Evolutionary conservation across 1,140 invertebrate species (phyloP).

Genomic region (Bombus waltoni): DNA sequence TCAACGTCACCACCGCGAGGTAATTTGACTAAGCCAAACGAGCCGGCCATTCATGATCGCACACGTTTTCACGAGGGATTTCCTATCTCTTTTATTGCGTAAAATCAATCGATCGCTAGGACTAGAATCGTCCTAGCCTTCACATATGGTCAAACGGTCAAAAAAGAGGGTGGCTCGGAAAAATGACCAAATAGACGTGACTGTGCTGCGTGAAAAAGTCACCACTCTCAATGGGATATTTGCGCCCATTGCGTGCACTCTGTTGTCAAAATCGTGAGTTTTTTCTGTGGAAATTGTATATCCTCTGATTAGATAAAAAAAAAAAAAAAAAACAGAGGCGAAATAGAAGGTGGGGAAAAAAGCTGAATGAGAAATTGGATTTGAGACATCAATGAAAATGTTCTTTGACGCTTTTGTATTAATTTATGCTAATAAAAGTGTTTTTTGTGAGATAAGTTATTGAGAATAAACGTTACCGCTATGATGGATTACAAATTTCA

Average conservation of each 20-base stretch:
- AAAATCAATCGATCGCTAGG: slow-evolving; percentile 61
- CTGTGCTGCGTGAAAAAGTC: slow-evolving; percentile 54
- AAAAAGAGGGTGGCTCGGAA: slow-evolving; percentile 78
- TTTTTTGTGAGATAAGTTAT: no score
- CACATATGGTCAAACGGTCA: slow-evolving; percentile 82
- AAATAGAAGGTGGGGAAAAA: not conserved
- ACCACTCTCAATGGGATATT: slow-evolving; percentile 45
- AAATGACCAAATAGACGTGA: slow-evolving; percentile 77
- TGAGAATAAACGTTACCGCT: no score
- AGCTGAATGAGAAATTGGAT: not conserved
- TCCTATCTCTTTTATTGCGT: slow-evolving; percentile 67
- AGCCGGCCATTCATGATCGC: slow-evolving; percentile 52
- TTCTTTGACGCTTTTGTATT: not conserved
- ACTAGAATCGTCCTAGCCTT: slow-evolving; percentile 20
- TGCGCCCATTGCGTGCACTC: slow-evolving; percentile 24
- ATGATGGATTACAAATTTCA: no score
- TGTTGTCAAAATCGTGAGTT: slow-evolving; percentile 46
- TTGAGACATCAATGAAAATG: not conserved
- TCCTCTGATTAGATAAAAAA: slow-evolving; percentile 1
- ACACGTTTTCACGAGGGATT: slow-evolving; percentile 54
- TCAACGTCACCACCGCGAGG: slow-evolving; percentile 46
- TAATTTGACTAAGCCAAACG: slow-evolving; percentile 76
- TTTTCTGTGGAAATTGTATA: slow-evolving; percentile 34
- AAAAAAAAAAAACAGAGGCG: not conserved
- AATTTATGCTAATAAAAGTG: no score